Conservation (phyloP, 1,140 invertebrate genomes). For the Chelonus insularis region DNA sequence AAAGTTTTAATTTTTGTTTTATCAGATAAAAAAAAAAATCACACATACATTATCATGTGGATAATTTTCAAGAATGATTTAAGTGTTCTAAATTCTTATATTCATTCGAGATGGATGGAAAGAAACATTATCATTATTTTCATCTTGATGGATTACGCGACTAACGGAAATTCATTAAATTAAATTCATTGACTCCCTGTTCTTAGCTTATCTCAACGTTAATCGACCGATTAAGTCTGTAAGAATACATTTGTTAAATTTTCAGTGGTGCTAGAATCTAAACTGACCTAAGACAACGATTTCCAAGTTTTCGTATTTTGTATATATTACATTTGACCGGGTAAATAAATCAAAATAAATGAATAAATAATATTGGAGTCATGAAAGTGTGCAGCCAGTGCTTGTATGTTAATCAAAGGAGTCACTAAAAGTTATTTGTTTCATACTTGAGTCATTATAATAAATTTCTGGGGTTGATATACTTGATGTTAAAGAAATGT, state of each 20-base stretch:
- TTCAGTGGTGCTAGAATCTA: not conserved
- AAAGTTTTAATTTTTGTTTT: too few species aligned
- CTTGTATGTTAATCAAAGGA: not conserved
- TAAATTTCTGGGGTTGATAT: too few species aligned
- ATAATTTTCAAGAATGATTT: too few species aligned
- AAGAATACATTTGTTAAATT: not conserved
- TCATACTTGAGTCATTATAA: too few species aligned
- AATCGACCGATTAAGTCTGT: not conserved
- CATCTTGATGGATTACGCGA: not conserved
- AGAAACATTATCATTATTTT: too few species aligned
- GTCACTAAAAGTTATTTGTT: too few species aligned
- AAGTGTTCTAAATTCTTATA: too few species aligned
- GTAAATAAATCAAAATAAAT: conserved; percentile 4
- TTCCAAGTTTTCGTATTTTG: not conserved
- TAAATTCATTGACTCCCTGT: not conserved
- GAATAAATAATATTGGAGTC: not conserved
- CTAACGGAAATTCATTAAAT: not conserved
- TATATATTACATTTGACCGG: not conserved
- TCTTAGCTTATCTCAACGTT: not conserved
- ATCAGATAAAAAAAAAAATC: too few species aligned
- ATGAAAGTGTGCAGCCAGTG: too few species aligned
- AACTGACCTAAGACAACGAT: not conserved
- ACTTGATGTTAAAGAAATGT: too few species aligned
- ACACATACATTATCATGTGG: too few species aligned
- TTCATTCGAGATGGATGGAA: too few species aligned